These are phyloP conservation scores for Abramis brama DNA, from an alignment of 2,113 vertebrate species.

Conservation along the genomic window DNA sequence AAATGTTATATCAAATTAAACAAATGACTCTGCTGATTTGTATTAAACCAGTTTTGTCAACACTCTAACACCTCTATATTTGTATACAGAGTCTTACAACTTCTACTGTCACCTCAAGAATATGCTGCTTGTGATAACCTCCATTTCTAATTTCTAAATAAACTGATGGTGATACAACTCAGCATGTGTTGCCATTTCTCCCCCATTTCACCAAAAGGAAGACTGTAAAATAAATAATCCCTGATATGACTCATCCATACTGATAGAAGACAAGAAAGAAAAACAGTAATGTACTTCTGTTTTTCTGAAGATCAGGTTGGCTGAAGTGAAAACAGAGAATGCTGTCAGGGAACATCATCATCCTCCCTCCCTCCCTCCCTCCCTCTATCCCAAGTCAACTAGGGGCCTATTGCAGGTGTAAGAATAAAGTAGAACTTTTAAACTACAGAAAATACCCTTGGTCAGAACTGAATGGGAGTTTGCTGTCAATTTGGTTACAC, in stretches of 20 bases:
- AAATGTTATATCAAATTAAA: too few species aligned
- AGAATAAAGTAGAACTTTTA: conserved; percentile 61
- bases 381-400: conserved; percentile 62
- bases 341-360: conserved; percentile 29
- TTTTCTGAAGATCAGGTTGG: conserved; percentile 4
- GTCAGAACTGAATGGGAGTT: too few species aligned
- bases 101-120: neutral
- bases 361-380: too few species aligned
- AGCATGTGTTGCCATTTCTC: neutral
- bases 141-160: neutral
- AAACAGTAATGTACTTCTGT: neutral
- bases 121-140: neutral
- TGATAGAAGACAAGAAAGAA: conserved; percentile 12
- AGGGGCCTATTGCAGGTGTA: conserved; percentile 60
- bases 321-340: neutral
- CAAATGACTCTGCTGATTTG: too few species aligned
- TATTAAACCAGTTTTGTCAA: too few species aligned
- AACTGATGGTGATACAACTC: neutral
- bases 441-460: conserved; percentile 52
- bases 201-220: conserved; percentile 16
- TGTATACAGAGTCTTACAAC: too few species aligned
- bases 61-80: neutral
- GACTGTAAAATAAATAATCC: neutral
- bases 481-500: too few species aligned
- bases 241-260: neutral